A percentile compares a stretch with the other conserved stretches of the same genome.
These are phyloP conservation scores for Hypocryptadius cinnamomeus DNA, from an alignment of 2,113 vertebrate species.

Conservation along the genomic window DNA sequence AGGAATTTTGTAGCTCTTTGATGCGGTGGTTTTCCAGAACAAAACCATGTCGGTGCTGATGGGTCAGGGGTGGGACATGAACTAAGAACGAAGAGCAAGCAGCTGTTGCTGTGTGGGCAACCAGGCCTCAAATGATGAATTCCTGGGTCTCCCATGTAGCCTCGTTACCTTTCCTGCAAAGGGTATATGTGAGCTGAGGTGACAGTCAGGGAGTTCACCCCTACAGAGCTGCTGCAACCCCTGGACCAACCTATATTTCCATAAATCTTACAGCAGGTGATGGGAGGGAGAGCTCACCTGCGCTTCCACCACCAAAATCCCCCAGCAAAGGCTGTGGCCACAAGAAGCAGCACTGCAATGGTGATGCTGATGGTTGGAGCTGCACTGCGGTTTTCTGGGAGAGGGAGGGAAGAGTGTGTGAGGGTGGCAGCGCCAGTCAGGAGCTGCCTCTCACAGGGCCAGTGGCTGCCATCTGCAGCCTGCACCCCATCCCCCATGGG, in stretches of 20 bases:
- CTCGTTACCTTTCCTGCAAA: neutral
- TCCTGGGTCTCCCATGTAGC: neutral
- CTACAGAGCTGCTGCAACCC: neutral
- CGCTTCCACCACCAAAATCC: neutral
- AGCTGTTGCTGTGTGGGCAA: neutral
- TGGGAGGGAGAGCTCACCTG: neutral
- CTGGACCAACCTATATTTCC: neutral
- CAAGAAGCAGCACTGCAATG: neutral
- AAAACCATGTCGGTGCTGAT: rapidly evolving
- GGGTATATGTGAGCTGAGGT: neutral
- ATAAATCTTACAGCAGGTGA: neutral
- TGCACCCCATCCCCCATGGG: rapidly evolving
- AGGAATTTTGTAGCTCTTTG: neutral
- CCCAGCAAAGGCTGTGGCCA: neutral
- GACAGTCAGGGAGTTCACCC: neutral
- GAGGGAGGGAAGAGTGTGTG: neutral
- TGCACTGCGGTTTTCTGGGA: neutral
- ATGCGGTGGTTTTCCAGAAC: neutral
- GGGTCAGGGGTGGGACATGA: neutral
- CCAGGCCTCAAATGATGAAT: neutral
- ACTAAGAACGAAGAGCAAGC: neutral
- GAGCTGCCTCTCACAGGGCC: neutral
- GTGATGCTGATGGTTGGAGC: neutral
- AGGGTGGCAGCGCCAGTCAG: neutral
- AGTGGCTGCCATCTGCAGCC: too few relatives aligned